A percentile compares a stretch with the other conserved stretches of the same genome.
Conservation (phyloP, 35 echinoderm and acorn worm genomes). For the Stichopus chloronotus region DNA sequence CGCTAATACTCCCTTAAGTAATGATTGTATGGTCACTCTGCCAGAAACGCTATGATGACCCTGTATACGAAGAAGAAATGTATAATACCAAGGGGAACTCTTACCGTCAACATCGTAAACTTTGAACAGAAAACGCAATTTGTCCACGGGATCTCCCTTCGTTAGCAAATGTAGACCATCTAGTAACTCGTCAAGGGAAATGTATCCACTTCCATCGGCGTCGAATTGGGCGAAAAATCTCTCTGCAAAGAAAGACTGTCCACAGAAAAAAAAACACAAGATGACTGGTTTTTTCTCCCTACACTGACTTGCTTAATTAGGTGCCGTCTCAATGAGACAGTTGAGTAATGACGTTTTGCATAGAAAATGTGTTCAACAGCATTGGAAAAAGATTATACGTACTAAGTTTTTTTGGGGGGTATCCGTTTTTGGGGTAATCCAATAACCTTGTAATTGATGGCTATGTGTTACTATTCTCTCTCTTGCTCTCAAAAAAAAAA, state of each 20-base stretch:
- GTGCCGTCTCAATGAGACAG: neutral
- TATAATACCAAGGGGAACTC: conserved; percentile 43
- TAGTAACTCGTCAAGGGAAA: conserved; percentile 91
- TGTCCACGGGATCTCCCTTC: conserved; percentile 87
- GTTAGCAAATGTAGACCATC: conserved; percentile 85
- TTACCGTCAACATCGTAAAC: conserved; percentile 99
- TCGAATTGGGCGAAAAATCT: conserved; percentile 94
- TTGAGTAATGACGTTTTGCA: neutral
- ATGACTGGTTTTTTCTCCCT: neutral
- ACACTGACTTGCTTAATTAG: neutral
- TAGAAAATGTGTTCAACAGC: neutral
- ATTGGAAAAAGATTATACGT: neutral
- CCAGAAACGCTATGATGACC: neutral
- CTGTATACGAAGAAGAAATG: conserved; percentile 1
- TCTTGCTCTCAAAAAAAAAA: too few species aligned
- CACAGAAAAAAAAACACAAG: conserved; percentile 8
- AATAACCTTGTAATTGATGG: too few species aligned
- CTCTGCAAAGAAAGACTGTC: conserved; percentile 95
- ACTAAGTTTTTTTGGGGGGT: too few species aligned
- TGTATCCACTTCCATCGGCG: conserved; percentile 92
- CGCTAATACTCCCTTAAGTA: neutral
- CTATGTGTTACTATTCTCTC: too few species aligned
- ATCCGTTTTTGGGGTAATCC: too few species aligned
- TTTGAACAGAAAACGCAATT: conserved; percentile 96
- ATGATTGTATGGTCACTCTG: neutral